phyloP scores from a whole-genome alignment of 2,888 invertebrate species.

The Shargacucullia verbasci region DNA sequence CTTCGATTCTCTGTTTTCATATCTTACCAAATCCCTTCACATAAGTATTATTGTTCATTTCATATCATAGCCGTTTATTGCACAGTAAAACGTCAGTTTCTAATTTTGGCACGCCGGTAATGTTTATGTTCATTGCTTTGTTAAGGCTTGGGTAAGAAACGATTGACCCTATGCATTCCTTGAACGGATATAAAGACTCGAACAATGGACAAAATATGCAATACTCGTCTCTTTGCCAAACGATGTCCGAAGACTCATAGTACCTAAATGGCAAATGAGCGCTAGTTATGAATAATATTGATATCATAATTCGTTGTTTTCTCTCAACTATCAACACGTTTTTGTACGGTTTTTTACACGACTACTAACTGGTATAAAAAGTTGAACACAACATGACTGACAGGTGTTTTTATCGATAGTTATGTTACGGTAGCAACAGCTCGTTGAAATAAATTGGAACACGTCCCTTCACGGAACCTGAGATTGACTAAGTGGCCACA shows the following conservation, averaged over 20 bases:
- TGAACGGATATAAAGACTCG: slow-evolving; percentile 33
- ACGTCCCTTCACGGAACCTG: slow-evolving; percentile 49
- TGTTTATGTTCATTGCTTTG: slow-evolving; percentile 47
- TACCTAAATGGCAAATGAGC: slow-evolving; percentile 7
- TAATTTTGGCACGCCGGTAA: slow-evolving; percentile 37
- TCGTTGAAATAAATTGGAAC: slow-evolving; percentile 49
- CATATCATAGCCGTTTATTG: slow-evolving; percentile 49
- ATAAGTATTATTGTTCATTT: slow-evolving; percentile 49
- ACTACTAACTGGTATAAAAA: slow-evolving; percentile 46
- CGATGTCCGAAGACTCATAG: slow-evolving; percentile 13
- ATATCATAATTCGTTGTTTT: slow-evolving; percentile 16
- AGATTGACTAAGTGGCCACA: slow-evolving; percentile 37
- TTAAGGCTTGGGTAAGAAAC: slow-evolving; percentile 40
- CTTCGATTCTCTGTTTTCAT: slow-evolving; percentile 11
- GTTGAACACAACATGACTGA: slow-evolving; percentile 26
- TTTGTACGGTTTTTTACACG: slow-evolving; percentile 37
- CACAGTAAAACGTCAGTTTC: slow-evolving; percentile 44
- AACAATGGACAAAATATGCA: slow-evolving; percentile 32
- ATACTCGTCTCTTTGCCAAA: slow-evolving; percentile 22
- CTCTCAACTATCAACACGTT: slow-evolving; percentile 36
- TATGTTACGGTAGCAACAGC: slow-evolving; percentile 44
- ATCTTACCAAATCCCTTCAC: slow-evolving; percentile 14
- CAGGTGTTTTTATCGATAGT: slow-evolving; percentile 42
- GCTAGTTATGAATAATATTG: slow-evolving; percentile 7
- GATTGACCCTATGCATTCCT: slow-evolving; percentile 48